These are phyloP conservation scores for Odontophorus gujanensis DNA, from an alignment of 2,113 vertebrate genomes.

Conservation along the genomic window DNA sequence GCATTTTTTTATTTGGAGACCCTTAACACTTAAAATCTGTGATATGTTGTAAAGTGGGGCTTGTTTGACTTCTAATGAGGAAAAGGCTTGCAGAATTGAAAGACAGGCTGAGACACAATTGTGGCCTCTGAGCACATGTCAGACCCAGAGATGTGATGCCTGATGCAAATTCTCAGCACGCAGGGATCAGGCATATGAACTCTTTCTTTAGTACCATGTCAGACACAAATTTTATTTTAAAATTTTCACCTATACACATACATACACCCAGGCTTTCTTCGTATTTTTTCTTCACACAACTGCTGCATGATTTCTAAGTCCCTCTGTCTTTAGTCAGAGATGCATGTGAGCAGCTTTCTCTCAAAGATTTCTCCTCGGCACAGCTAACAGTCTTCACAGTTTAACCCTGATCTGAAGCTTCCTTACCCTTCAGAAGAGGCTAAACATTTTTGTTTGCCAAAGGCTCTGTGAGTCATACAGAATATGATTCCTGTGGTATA, in stretches of 20 bases:
- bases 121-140: background rate
- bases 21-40: background rate
- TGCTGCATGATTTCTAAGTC: background rate
- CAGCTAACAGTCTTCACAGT: background rate
- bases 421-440: background rate
- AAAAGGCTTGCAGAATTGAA: background rate
- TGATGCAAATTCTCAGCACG: background rate
- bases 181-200: background rate
- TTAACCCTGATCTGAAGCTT: background rate
- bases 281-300: background rate
- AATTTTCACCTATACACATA: background rate
- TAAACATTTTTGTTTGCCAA: constrained; percentile 34
- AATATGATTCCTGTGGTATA: constrained; percentile 50
- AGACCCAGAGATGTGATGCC: background rate
- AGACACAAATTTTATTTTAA: background rate
- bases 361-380: background rate
- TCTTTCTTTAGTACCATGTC: background rate
- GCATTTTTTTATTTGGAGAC: background rate
- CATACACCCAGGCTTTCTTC: rapidly evolving
- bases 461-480: constrained; percentile 35
- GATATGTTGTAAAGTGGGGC: rapidly evolving
- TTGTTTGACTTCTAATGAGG: background rate
- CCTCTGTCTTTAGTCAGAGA: background rate
- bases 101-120: background rate
- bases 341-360: background rate